Evolutionary conservation across 1,140 invertebrate genomes (phyloP).

Genomic region (Papilio glaucus): DNA sequence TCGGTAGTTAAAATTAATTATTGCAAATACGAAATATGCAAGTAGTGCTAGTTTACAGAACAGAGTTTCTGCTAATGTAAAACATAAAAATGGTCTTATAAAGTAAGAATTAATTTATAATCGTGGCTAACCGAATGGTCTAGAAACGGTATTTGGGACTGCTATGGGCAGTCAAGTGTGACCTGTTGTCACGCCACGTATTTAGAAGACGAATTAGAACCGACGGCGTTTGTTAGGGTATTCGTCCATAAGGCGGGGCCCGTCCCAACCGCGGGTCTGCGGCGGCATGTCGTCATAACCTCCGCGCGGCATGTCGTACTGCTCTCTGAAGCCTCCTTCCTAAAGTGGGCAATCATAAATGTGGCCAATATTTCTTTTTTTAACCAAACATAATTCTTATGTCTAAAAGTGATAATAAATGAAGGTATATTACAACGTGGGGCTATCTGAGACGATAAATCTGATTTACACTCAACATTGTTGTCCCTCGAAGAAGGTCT

Average conservation of each 20-base stretch:
- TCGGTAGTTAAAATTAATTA: background rate
- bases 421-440: background rate
- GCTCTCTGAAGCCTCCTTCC: constrained; percentile 81
- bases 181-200: constrained; percentile 3
- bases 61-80: background rate
- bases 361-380: constrained; percentile 63
- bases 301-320: constrained; percentile 78
- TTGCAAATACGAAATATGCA: constrained; percentile 3
- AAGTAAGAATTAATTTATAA: constrained; percentile 5
- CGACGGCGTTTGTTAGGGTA: constrained; percentile 81
- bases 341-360: constrained; percentile 80
- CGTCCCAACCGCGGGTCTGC: constrained; percentile 76
- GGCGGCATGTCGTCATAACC: constrained; percentile 75
- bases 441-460: constrained; percentile 32
- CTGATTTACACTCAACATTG: background rate
- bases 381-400: constrained; percentile 32
- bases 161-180: background rate
- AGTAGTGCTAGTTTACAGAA: background rate
- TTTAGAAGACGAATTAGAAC: constrained; percentile 54
- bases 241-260: constrained; percentile 78
- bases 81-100: constrained; percentile 2
- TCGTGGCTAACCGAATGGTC: constrained; percentile 11
- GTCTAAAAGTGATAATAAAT: background rate
- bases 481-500: background rate
- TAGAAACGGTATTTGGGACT: background rate